A percentile compares a stretch with the other conserved stretches of the same genome.
These are phyloP conservation scores for Epicampocera succincta DNA, from an alignment of 2,888 invertebrate species.

Conservation along the genomic window DNA sequence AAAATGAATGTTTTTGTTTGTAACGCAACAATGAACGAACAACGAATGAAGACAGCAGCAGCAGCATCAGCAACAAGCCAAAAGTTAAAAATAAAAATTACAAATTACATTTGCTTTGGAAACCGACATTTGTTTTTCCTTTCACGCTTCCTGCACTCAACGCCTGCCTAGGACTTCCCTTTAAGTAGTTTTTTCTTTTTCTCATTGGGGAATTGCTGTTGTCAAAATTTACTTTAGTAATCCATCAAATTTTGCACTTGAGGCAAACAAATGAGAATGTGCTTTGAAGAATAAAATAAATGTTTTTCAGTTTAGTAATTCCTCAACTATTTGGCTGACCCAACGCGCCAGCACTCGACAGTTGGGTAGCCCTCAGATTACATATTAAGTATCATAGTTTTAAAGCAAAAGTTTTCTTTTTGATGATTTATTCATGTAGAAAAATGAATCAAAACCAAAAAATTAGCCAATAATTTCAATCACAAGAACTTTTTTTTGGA, in stretches of 20 bases:
- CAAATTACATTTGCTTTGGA: conserved; percentile 51
- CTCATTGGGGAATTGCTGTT: conserved; percentile 57
- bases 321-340: too few relatives aligned
- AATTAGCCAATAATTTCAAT: too few relatives aligned
- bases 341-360: too few relatives aligned
- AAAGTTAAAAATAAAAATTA: conserved; percentile 31
- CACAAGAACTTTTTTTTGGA: too few relatives aligned
- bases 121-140: conserved; percentile 8
- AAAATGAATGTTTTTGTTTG: conserved; percentile 50
- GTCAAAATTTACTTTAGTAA: conserved; percentile 61
- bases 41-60: conserved; percentile 13
- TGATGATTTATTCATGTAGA: too few relatives aligned
- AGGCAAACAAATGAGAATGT: conserved; percentile 16
- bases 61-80: neutral
- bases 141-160: neutral
- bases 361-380: too few relatives aligned
- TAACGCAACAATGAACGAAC: conserved; percentile 51
- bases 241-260: conserved; percentile 56
- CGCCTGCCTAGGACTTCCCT: neutral
- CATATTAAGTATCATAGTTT: too few relatives aligned
- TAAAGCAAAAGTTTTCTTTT: too few relatives aligned
- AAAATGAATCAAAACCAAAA: too few relatives aligned
- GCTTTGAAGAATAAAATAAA: neutral
- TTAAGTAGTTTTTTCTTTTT: conserved; percentile 4
- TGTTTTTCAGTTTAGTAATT: neutral